phyloP scores from a whole-genome alignment of 2,888 invertebrate genomes.

The Pelosia muscerda region DNA sequence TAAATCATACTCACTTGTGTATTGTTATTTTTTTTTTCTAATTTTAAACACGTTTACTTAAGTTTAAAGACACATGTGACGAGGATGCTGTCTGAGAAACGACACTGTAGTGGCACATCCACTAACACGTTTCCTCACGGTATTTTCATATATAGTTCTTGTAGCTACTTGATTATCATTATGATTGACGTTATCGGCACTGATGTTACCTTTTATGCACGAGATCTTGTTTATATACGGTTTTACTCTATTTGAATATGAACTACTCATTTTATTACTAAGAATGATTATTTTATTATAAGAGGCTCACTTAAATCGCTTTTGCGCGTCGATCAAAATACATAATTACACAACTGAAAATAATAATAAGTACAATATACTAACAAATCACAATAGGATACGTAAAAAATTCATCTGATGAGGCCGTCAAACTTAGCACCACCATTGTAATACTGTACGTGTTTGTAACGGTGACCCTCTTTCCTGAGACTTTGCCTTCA shows the following conservation, averaged over 20 bases:
- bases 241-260: conserved; percentile 11
- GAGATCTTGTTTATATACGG: conserved; percentile 13
- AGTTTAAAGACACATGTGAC: conserved; percentile 6
- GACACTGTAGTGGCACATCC: conserved; percentile 17
- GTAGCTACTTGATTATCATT: conserved; percentile 31
- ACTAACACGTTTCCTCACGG: conserved; percentile 7
- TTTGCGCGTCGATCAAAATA: background rate
- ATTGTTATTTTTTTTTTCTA: background rate
- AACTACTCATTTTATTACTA: conserved; percentile 1
- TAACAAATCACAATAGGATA: background rate
- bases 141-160: conserved; percentile 17
- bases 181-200: conserved; percentile 49
- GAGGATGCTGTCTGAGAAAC: conserved; percentile 11
- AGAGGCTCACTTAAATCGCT: background rate
- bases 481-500: too few relatives aligned
- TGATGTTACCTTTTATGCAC: conserved; percentile 23
- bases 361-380: too few relatives aligned
- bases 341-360: background rate
- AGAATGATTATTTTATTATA: background rate
- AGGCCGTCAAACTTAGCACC: too few relatives aligned
- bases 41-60: background rate
- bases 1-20: conserved; percentile 16
- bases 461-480: too few relatives aligned
- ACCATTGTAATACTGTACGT: too few relatives aligned
- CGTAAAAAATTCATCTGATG: too few relatives aligned